Evolutionary conservation across 2,888 invertebrate genomes (phyloP), one percentile per base, ranked within the genome.

Genomic region (Drosophila testacea): DNA sequence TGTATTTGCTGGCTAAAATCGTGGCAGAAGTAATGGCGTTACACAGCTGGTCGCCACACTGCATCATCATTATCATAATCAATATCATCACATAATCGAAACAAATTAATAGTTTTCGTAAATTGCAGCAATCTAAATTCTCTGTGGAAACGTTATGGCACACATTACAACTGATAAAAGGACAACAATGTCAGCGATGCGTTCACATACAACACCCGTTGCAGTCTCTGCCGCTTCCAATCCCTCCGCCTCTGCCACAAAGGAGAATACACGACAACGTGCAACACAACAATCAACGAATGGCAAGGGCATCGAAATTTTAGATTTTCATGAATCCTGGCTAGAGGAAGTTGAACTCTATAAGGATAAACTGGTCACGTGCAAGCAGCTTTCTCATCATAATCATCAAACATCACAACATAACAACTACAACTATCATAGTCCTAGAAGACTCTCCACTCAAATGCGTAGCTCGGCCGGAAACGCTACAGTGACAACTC

Each of bases 291-390:
- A 22, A 22, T 22, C 47, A 38, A 10, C 62, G 48, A 71, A 68
- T 22, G 62, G 75, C 22, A 91, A 89, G 50, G 88, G 90, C 48
- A 81, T 92, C 27, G 93, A 92, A 63, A 92, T 92, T 10, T 73
- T 91, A 10, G 92, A 92, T 68, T 92, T 92, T 56, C 92, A 92
- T 59, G 92, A 92, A 44, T 91, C 93, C 16, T 92, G 92, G 92
- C 77, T 92, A 39, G 90, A 92, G 62, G 92, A 92, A 69, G 90
- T 92, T 42, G 92, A 92, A 68, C 72, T 91, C 6, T 92, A 92
- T 48, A 92, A 92, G 68, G 92, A 91, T 46, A 88, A 90, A 28
- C 77, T 91, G 64, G 88, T 90, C 42, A 85, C 83, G 55, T 88
- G 87, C 73, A 90, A 91, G 36, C 90, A 91, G 64, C 73, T 86